phyloP scores from a whole-genome alignment of 2,797 vertebrate genomes.

The Arctocebus calabarensis region DNA sequence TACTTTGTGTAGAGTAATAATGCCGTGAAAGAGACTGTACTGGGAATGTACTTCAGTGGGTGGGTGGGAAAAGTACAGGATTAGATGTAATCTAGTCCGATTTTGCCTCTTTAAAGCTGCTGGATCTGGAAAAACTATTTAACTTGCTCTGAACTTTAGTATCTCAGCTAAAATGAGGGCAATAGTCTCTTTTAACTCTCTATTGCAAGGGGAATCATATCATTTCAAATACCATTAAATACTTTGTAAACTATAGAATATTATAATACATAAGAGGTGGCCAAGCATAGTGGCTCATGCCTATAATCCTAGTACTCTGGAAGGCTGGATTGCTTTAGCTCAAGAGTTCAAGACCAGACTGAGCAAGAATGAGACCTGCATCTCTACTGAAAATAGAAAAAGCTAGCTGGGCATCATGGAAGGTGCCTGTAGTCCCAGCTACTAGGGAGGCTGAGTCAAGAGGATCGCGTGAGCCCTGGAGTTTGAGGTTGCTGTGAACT shows the following conservation, averaged over 20 bases:
- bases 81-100: not conserved
- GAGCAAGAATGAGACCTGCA: too few relatives aligned
- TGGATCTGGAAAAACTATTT: not conserved
- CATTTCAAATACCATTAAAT: not conserved
- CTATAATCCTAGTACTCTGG: too few relatives aligned
- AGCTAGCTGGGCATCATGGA: too few relatives aligned
- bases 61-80: not conserved
- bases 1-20: not conserved
- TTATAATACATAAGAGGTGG: not conserved
- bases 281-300: too few relatives aligned
- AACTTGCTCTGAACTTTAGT: not conserved
- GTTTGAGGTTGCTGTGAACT: too few relatives aligned
- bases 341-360: too few relatives aligned
- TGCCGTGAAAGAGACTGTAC: not conserved
- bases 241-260: not conserved
- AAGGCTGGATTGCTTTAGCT: too few relatives aligned
- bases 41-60: not conserved
- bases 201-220: not conserved
- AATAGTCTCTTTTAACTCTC: not conserved
- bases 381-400: too few relatives aligned
- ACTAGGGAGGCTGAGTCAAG: too few relatives aligned
- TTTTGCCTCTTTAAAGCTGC: not conserved
- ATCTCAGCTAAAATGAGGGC: not conserved
- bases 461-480: too few relatives aligned
- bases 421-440: too few relatives aligned